Percentiles rank a stretch among this genome's conserved stretches.
phyloP scores from a whole-genome alignment of 1,140 invertebrate genomes.

The Belonocnema kinseyi region DNA sequence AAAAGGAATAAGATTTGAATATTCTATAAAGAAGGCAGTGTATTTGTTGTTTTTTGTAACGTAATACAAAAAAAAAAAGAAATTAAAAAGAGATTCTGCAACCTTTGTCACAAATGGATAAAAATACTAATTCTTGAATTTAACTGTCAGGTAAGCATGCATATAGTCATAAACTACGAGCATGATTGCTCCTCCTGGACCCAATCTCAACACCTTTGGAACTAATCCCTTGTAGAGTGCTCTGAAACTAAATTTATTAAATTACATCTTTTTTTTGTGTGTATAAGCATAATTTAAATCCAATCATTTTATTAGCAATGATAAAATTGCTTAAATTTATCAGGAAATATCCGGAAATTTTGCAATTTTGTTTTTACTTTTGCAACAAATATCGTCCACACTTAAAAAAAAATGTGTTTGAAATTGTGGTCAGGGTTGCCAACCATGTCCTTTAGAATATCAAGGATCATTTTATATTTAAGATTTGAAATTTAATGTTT shows the following conservation, averaged over 20 bases:
- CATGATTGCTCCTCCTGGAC: conserved; percentile 95
- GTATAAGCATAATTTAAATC: no score
- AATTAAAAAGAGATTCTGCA: background rate
- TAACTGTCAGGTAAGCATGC: conserved; percentile 79
- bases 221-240: conserved; percentile 94
- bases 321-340: no score
- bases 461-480: no score
- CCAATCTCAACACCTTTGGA: conserved; percentile 92
- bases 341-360: no score
- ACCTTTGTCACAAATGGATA: conserved; percentile 31
- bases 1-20: background rate
- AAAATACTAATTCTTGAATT: conserved; percentile 33
- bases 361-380: no score
- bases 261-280: background rate
- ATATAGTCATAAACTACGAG: conserved; percentile 90
- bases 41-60: conserved; percentile 3
- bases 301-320: no score
- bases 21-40: conserved; percentile 6
- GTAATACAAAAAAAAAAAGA: background rate
- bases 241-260: conserved; percentile 78
- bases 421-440: no score
- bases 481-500: no score
- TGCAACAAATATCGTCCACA: no score
- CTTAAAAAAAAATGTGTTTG: no score
- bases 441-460: no score